A percentile compares a stretch with the other conserved stretches of the same genome.
phyloP scores from a whole-genome alignment of 2,113 vertebrate genomes.

The Cyphomyrus plagiostoma region DNA sequence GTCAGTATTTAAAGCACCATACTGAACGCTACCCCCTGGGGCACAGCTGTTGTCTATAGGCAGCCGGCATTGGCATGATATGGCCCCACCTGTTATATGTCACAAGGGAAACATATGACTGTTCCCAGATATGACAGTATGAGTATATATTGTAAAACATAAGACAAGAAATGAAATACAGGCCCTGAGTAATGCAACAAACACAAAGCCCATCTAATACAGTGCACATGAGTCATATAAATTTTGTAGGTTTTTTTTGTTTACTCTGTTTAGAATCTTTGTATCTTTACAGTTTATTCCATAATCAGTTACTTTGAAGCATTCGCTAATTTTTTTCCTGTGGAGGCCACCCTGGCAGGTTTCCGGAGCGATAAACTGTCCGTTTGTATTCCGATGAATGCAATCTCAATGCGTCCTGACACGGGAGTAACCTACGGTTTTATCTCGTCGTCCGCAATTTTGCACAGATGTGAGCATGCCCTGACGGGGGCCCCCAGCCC shows the following conservation, averaged over 20 bases:
- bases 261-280: neutral
- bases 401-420: neutral
- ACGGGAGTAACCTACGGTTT: slow-evolving; percentile 51
- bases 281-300: neutral
- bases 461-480: slow-evolving; percentile 50
- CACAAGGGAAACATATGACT: neutral
- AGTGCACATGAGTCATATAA: neutral
- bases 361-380: neutral
- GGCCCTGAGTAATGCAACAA: neutral
- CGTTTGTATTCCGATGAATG: neutral
- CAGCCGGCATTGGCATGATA: neutral
- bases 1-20: neutral
- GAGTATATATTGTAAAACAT: neutral
- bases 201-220: neutral
- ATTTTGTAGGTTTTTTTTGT: neutral
- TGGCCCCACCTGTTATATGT: neutral
- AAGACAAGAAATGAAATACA: neutral
- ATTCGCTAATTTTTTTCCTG: neutral
- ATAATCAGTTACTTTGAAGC: neutral
- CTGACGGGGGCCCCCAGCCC: slow-evolving; percentile 47
- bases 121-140: neutral
- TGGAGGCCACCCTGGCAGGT: neutral
- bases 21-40: neutral
- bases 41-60: neutral
- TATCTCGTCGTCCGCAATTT: slow-evolving; percentile 64